These are phyloP conservation scores for Malurus melanocephalus DNA, from an alignment of 2,113 vertebrate species.

Conservation along the genomic window DNA sequence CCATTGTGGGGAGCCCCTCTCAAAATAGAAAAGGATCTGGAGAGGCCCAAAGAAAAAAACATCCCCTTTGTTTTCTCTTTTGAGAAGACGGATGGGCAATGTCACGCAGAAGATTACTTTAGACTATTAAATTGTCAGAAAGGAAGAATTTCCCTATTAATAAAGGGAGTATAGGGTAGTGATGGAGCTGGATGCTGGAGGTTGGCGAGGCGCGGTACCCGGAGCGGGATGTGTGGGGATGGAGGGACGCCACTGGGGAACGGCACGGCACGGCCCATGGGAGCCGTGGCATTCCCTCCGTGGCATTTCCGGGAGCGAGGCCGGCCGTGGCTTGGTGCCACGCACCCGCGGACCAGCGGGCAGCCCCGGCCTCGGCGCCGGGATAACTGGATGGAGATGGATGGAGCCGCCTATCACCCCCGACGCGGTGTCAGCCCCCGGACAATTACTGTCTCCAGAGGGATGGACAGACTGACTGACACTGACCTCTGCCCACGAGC, in stretches of 20 bases:
- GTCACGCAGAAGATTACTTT: slow-evolving; percentile 92
- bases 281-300: neutral
- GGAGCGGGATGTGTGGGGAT: slow-evolving; percentile 31
- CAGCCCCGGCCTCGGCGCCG: slow-evolving; percentile 37
- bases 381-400: slow-evolving; percentile 80
- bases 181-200: slow-evolving; percentile 77
- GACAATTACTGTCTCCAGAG: slow-evolving; percentile 79
- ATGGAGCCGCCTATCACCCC: slow-evolving; percentile 67
- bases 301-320: neutral
- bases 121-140: slow-evolving; percentile 94
- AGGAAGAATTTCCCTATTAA: slow-evolving; percentile 85
- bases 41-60: slow-evolving; percentile 73
- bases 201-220: neutral
- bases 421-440: slow-evolving; percentile 72
- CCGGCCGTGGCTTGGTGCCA: neutral
- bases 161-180: slow-evolving; percentile 76
- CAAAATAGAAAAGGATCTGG: slow-evolving; percentile 83
- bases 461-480: slow-evolving; percentile 71
- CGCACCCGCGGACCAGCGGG: neutral
- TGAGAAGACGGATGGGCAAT: slow-evolving; percentile 89
- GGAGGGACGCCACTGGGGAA: slow-evolving; percentile 20
- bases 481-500: slow-evolving; percentile 73
- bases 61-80: slow-evolving; percentile 84
- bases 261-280: neutral
- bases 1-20: slow-evolving; percentile 85